Conservation (phyloP, 2,113 vertebrate species). For the Xiphias gladius region DNA sequence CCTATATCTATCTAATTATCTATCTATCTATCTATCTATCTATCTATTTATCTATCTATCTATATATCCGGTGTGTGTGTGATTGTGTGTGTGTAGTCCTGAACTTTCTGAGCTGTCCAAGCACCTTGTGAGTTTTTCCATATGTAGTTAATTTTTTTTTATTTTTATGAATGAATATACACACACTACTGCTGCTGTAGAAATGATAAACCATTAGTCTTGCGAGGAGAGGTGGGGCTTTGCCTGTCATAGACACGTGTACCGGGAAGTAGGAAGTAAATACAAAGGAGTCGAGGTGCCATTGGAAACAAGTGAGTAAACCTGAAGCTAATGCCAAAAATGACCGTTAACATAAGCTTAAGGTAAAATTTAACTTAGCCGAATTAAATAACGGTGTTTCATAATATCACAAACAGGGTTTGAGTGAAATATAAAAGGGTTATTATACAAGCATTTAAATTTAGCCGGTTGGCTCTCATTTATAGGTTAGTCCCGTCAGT, state of each 20-base stretch:
- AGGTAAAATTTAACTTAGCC: neutral
- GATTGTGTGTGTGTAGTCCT: too few species aligned
- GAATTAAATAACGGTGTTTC: neutral
- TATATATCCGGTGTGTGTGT: too few species aligned
- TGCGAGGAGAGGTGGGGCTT: conserved; percentile 69
- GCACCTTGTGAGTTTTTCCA: too few species aligned
- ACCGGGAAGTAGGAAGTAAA: conserved; percentile 86
- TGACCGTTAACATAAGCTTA: neutral
- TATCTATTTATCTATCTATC: too few species aligned
- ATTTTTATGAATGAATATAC: neutral
- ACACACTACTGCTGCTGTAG: neutral
- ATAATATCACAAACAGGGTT: neutral
- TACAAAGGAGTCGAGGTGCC: conserved; percentile 52
- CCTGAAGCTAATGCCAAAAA: neutral
- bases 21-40: too few species aligned
- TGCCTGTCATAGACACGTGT: conserved; percentile 78
- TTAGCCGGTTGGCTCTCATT: neutral
- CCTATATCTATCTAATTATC: too few species aligned
- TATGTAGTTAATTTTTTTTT: too few species aligned
- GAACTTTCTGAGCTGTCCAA: too few species aligned
- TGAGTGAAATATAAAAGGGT: neutral
- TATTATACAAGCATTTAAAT: neutral
- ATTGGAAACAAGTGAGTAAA: conserved; percentile 71
- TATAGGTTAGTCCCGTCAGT: neutral
- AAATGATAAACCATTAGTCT: conserved; percentile 48